Base-by-base conservation (phyloP, 1,140 invertebrate genomes). In the Drosophila arawakana region DNA sequence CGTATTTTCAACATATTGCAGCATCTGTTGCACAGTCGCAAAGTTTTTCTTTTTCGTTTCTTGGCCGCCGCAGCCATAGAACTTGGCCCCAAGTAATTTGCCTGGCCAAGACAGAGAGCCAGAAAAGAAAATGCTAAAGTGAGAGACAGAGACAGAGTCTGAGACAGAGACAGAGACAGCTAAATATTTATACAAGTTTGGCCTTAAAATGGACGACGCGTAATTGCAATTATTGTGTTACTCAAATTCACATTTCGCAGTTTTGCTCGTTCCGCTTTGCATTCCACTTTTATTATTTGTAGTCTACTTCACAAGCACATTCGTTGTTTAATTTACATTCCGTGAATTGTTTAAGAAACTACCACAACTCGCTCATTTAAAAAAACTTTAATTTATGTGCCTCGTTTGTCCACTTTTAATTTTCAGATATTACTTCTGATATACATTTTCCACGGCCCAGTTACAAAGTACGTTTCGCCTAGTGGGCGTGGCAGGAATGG, bases 391-490 rank as follows among this genome's bases (percentile, higher is more conserved):
- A 89, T 88, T 89, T 80, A 80, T 83, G 60, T 60, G 52, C 59
- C 70, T 62, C 67, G 58, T 4, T 60, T 35, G 65, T 52, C 73
- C 39, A 68, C 74, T 61, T 78, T 68, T 86, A 86, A 80, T 88
- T 83, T 80, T 57, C 83, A 67, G 84, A 88, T 89, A 89, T 80
- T 74, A 80, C 84, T 89, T 83, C 80, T 89, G 83, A 77, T 73
- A 70, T 76, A 77, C 70, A 70, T 73, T 76, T 82, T 71, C 47
- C 61, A 58, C 37, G 54, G 21, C 13, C 50, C 50, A 35, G 15
- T 44, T 39, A 55, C 35, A 57, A 37, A 41, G 49, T 13, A 9
- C 41, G 13, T 11, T 15, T 8, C 47, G 7, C 15, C 54, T 7
- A 43, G 25, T 62, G 39, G 66, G 67, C 59, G 39, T 62, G 67